These are phyloP conservation scores for Setophaga petechia DNA, from an alignment of 2,113 vertebrate genomes.

Conservation along the genomic window DNA sequence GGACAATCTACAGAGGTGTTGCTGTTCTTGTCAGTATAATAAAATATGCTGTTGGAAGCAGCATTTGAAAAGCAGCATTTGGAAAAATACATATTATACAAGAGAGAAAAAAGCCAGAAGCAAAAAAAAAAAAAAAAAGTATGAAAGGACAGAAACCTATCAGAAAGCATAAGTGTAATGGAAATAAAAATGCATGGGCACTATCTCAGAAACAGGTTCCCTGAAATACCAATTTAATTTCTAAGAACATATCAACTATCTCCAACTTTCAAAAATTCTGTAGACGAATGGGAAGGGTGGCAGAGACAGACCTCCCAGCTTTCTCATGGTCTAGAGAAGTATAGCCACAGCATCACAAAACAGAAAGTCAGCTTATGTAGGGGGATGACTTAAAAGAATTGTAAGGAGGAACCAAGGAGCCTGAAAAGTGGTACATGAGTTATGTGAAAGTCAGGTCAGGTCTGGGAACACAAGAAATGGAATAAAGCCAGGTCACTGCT, in stretches of 20 bases:
- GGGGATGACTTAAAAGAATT: not conserved
- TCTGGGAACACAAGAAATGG: not conserved
- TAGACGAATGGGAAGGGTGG: not conserved
- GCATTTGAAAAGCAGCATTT: not conserved
- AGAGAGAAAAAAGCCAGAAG: conserved; percentile 23
- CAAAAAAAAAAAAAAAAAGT: not conserved
- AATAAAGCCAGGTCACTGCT: not conserved
- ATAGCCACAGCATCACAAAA: not conserved
- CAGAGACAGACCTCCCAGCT: not conserved
- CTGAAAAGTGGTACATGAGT: not conserved
- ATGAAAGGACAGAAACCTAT: conserved; percentile 5
- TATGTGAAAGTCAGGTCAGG: not conserved
- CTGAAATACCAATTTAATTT: not conserved
- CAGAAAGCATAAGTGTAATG: conserved; percentile 1
- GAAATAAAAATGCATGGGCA: not conserved
- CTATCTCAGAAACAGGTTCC: not conserved
- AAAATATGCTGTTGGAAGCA: not conserved
- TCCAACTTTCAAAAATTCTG: not conserved
- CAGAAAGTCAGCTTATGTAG: not conserved
- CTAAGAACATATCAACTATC: not conserved
- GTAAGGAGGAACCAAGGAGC: not conserved
- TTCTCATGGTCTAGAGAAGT: not conserved
- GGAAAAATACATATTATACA: not conserved
- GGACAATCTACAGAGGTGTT: conserved; percentile 39
- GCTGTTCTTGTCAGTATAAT: conserved; percentile 46